Conservation (phyloP, 2,797 vertebrate genomes). For the Leuciscus waleckii region DNA sequence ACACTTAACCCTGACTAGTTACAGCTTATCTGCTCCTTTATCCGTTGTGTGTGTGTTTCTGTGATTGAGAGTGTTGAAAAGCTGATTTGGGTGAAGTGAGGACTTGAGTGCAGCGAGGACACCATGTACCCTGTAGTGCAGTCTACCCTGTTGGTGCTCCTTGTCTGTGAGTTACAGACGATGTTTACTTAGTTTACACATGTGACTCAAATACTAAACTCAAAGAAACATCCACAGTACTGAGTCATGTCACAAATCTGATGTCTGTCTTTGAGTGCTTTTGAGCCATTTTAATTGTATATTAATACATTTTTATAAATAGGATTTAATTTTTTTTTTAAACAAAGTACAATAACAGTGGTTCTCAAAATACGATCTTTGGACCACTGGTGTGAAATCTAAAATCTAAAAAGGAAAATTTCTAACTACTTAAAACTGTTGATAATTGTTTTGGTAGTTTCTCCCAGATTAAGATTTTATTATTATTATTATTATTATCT, state of each 20-base stretch:
- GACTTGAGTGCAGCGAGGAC: constrained; percentile 52
- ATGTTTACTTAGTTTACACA: constrained; percentile 10
- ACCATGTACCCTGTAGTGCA: constrained; percentile 33
- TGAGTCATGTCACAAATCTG: neutral
- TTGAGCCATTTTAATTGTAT: neutral
- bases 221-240: neutral
- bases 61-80: constrained; percentile 49
- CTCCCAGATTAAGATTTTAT: neutral
- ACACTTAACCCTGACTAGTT: constrained; percentile 69
- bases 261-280: neutral
- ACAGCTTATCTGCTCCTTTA: constrained; percentile 69
- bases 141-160: constrained; percentile 34
- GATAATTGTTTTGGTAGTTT: neutral
- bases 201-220: neutral
- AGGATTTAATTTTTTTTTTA: neutral
- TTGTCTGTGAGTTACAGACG: constrained; percentile 17
- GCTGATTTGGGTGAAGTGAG: constrained; percentile 56
- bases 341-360: neutral
- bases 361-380: neutral
- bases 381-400: neutral
- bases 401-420: neutral
- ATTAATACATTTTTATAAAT: neutral
- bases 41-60: constrained; percentile 50
- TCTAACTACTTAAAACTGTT: neutral
- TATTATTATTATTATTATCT: neutral